These are phyloP conservation scores for Apodemus sylvaticus DNA, from an alignment of 2,113 vertebrate genomes.

Conservation along the genomic window DNA sequence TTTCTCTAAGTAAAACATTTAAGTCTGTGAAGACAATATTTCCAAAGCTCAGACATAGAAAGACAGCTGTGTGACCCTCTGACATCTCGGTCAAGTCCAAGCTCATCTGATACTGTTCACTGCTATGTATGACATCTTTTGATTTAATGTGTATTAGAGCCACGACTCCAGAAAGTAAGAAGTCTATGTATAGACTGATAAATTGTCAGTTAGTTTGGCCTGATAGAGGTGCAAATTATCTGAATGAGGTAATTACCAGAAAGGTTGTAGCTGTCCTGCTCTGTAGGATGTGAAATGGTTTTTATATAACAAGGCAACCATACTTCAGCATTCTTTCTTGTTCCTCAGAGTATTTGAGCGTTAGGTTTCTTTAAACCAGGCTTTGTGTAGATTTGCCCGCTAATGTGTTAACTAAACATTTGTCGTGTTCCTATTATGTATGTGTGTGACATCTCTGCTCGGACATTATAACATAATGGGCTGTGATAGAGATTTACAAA, in stretches of 20 bases:
- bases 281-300: neutral
- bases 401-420: conserved; percentile 26
- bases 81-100: neutral
- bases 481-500: neutral
- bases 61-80: neutral
- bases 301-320: neutral
- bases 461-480: conserved; percentile 25
- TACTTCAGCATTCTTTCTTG: neutral
- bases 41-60: conserved; percentile 31
- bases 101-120: neutral
- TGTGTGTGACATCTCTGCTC: neutral
- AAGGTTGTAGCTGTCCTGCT: neutral
- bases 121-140: neutral
- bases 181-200: neutral
- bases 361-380: neutral
- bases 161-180: neutral
- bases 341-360: neutral
- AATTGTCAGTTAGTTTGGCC: conserved; percentile 22
- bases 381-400: neutral
- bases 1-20: neutral
- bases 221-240: conserved; percentile 8
- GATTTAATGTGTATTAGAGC: neutral
- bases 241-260: conserved; percentile 7
- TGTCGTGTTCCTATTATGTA: neutral
- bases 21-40: neutral